Percentiles rank a stretch among this genome's conserved stretches.
Evolutionary conservation across 2,888 invertebrate genomes (phyloP).

Genomic region (Frankliniella intonsa): DNA sequence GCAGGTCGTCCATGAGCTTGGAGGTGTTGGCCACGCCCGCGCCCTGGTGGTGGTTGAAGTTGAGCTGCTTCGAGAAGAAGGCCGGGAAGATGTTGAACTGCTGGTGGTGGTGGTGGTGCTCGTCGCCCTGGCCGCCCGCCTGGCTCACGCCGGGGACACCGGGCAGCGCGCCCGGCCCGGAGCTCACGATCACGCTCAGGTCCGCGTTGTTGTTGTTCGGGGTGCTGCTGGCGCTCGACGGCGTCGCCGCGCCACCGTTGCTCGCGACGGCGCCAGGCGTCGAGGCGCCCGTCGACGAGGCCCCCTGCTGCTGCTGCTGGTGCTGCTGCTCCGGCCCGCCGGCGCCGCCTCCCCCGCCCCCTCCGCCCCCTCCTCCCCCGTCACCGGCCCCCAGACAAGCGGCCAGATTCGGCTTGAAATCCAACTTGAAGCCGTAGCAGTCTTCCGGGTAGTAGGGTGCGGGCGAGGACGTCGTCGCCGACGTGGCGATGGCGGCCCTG

Average conservation of each 20-base stretch:
- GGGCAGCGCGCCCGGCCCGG: background rate
- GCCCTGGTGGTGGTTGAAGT: conserved; percentile 52
- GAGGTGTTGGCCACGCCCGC: conserved; percentile 35
- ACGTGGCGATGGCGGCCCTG: conserved; percentile 30
- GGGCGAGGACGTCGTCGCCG: background rate
- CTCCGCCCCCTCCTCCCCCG: conserved; percentile 40
- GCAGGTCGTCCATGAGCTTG: conserved; percentile 81
- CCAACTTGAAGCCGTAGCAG: conserved; percentile 39
- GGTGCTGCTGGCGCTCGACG: background rate
- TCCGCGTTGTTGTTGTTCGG: conserved; percentile 7
- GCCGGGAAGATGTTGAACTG: conserved; percentile 90
- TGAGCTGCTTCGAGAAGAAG: conserved; percentile 82
- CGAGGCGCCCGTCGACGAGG: conserved; percentile 44
- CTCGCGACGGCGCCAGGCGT: conserved; percentile 35
- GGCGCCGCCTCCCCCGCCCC: conserved; percentile 41
- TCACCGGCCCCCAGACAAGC: conserved; percentile 45
- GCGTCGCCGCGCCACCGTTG: conserved; percentile 29
- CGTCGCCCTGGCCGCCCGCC: conserved; percentile 32
- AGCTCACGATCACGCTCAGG: conserved; percentile 21
- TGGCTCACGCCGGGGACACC: conserved; percentile 31
- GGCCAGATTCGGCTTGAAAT: conserved; percentile 40
- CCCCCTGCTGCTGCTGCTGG: conserved; percentile 35
- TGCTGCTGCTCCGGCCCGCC: conserved; percentile 41
- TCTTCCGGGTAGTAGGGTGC: conserved; percentile 9
- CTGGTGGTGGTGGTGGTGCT: conserved; percentile 47